Conservation (phyloP, 2,797 vertebrate species). For the Hirundo rustica region DNA sequence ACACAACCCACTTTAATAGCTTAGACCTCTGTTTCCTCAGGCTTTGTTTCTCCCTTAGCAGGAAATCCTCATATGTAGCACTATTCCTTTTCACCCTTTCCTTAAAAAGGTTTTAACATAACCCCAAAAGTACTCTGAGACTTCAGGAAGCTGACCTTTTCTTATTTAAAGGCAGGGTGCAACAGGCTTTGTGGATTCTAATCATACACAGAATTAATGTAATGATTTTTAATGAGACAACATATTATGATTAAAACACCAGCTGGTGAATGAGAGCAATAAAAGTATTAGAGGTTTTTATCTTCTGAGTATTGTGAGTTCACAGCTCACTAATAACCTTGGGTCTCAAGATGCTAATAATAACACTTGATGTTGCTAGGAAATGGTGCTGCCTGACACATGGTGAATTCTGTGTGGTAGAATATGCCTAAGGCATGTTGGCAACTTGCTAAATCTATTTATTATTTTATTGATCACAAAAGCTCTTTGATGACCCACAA, state of each 20-base stretch:
- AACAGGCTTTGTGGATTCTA: not conserved
- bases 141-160: not conserved
- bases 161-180: not conserved
- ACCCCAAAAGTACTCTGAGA: not conserved
- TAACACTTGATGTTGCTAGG: constrained; percentile 43
- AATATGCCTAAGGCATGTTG: not conserved
- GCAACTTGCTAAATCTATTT: not conserved
- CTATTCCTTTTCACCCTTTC: not conserved
- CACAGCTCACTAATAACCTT: constrained; percentile 28
- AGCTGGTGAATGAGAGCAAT: constrained; percentile 14
- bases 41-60: not conserved
- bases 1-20: not conserved
- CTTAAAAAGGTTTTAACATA: not conserved
- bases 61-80: accelerated
- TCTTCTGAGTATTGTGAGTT: not conserved
- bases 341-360: constrained; percentile 13
- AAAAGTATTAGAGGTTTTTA: constrained; percentile 7
- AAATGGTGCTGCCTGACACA: not conserved
- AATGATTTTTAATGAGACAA: constrained; percentile 29
- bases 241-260: constrained; percentile 20
- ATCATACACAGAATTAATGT: not conserved
- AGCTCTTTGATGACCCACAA: not conserved
- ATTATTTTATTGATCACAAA: constrained; percentile 16
- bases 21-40: not conserved
- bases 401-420: not conserved